These are phyloP conservation scores for Telmatherina bonti DNA, from an alignment of 2,797 vertebrate species.

Conservation along the genomic window DNA sequence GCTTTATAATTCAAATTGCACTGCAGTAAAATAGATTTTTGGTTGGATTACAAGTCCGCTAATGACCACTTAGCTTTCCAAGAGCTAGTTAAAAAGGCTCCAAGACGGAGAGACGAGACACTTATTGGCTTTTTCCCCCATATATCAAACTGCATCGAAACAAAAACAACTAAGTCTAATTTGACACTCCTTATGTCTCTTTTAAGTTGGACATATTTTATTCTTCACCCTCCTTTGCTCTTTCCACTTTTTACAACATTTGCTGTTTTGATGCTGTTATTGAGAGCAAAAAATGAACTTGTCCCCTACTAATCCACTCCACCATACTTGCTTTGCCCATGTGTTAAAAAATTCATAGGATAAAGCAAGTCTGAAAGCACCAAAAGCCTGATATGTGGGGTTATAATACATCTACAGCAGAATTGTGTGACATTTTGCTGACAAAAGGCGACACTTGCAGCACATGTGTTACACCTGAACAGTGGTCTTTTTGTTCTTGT, in stretches of 20 bases:
- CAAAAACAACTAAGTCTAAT: slow-evolving; percentile 29
- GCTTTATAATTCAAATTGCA: slow-evolving; percentile 28
- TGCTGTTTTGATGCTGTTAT: slow-evolving; percentile 39
- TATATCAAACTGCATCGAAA: slow-evolving; percentile 41
- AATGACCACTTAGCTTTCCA: slow-evolving; percentile 49
- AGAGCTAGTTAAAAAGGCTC: slow-evolving; percentile 67
- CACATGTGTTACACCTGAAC: slow-evolving; percentile 40
- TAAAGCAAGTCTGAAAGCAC: not conserved
- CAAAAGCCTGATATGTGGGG: slow-evolving; percentile 12
- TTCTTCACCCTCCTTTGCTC: slow-evolving; percentile 19
- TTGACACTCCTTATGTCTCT: slow-evolving; percentile 23
- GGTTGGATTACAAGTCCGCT: slow-evolving; percentile 48
- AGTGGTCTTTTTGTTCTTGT: slow-evolving; percentile 8
- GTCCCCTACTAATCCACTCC: slow-evolving; percentile 23
- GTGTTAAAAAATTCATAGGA: slow-evolving; percentile 2
- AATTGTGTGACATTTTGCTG: slow-evolving; percentile 58
- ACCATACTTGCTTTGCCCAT: slow-evolving; percentile 33
- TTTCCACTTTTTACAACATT: slow-evolving; percentile 33
- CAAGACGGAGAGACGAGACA: slow-evolving; percentile 54
- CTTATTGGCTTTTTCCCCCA: slow-evolving; percentile 55
- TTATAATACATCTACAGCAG: slow-evolving; percentile 15
- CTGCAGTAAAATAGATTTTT: slow-evolving; percentile 27
- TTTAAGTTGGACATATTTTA: slow-evolving; percentile 40
- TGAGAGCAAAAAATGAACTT: slow-evolving; percentile 42
- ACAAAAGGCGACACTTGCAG: slow-evolving; percentile 47